Conservation (phyloP, 2,888 invertebrate genomes). For the Phlogophora meticulosa region DNA sequence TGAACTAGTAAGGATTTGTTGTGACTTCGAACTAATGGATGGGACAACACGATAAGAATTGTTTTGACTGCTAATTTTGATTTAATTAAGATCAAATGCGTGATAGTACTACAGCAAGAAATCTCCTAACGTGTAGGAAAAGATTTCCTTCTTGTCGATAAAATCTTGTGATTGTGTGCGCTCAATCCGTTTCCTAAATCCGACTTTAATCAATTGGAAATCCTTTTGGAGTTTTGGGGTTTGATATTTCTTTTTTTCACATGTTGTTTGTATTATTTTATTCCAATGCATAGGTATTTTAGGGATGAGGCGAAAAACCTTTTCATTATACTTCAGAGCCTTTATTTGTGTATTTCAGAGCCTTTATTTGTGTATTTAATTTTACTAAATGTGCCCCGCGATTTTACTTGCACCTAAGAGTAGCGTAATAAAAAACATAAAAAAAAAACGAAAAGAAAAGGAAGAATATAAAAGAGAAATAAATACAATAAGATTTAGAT, state of each 20-base stretch:
- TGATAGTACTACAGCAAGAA: slow-evolving; percentile 13
- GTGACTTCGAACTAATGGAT: slow-evolving; percentile 26
- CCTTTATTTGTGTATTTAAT: no score
- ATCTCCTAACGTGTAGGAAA: slow-evolving; percentile 5
- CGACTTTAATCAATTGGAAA: slow-evolving; percentile 27
- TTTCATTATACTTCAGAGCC: no score
- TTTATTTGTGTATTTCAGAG: no score
- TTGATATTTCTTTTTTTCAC: background rate
- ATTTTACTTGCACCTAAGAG: no score
- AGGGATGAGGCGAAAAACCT: no score
- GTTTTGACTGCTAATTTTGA: slow-evolving; percentile 43
- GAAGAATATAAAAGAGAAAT: no score
- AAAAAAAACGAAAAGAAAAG: no score
- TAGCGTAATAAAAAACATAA: no score
- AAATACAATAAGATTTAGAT: no score
- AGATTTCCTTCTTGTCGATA: slow-evolving; percentile 17
- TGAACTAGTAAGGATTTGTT: slow-evolving; percentile 18
- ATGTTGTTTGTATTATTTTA: background rate
- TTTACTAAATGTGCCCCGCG: no score
- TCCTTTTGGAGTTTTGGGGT: slow-evolving; percentile 6
- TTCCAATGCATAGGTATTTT: no score
- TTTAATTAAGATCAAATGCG: slow-evolving; percentile 49
- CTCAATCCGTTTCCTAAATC: slow-evolving; percentile 30
- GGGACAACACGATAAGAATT: slow-evolving; percentile 23
- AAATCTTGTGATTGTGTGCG: slow-evolving; percentile 17